phyloP scores from a whole-genome alignment of 2,113 vertebrate genomes.

The Protobothrops mucrosquamatus region DNA sequence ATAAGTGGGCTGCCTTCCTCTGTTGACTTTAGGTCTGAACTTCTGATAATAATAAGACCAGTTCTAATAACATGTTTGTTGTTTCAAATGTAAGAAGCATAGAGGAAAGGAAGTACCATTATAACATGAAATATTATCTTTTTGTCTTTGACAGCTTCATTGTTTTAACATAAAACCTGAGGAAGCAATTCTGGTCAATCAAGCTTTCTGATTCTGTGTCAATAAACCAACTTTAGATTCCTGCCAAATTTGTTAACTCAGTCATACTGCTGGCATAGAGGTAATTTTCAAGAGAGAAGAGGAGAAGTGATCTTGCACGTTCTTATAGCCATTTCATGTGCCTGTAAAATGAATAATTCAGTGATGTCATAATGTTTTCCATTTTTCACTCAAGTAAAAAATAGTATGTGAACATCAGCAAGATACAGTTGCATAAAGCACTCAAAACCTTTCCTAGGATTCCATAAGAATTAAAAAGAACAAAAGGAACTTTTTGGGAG shows the following conservation, averaged over 20 bases:
- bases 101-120: neutral
- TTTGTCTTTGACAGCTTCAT: neutral
- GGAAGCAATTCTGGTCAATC: neutral
- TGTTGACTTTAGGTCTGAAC: neutral
- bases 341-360: neutral
- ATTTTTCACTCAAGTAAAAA: neutral
- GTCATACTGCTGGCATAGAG: neutral
- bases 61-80: neutral
- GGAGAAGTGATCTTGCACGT: neutral
- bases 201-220: neutral
- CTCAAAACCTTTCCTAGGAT: neutral
- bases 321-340: neutral
- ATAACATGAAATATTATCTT: neutral
- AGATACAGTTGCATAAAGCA: neutral
- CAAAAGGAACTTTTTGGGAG: neutral
- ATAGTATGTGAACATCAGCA: neutral
- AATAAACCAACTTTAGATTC: neutral
- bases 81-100: neutral
- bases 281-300: neutral
- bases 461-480: neutral
- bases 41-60: neutral
- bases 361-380: neutral
- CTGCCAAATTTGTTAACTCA: neutral
- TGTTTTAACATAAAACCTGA: neutral
- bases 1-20: neutral